Evolutionary conservation across 2,888 invertebrate genomes (phyloP).

Genomic region (Diabrotica balteata): DNA sequence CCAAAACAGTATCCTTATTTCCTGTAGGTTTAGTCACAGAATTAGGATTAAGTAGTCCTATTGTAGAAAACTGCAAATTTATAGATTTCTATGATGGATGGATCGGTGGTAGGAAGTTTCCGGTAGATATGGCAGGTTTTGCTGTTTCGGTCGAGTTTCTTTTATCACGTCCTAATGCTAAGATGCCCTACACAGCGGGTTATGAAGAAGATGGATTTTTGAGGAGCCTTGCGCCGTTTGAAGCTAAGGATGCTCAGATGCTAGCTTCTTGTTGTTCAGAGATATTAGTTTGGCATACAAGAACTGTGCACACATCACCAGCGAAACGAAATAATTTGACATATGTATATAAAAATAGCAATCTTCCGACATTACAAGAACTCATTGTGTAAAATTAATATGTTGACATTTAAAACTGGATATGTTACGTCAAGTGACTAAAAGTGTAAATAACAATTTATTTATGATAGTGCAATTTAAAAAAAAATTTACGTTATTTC

Average conservation of each 20-base stretch:
- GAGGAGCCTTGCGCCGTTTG: slow-evolving; percentile 71
- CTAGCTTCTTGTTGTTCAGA: slow-evolving; percentile 76
- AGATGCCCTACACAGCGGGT: slow-evolving; percentile 74
- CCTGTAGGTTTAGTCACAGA: slow-evolving; percentile 84
- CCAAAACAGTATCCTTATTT: slow-evolving; percentile 81
- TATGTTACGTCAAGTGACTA: too few relatives aligned
- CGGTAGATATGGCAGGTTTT: slow-evolving; percentile 86
- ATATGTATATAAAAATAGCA: not conserved
- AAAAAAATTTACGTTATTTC: too few relatives aligned
- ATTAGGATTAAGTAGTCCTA: slow-evolving; percentile 73
- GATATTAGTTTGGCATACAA: slow-evolving; percentile 49
- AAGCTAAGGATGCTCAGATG: slow-evolving; percentile 73
- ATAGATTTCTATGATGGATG: slow-evolving; percentile 80
- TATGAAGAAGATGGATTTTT: slow-evolving; percentile 83
- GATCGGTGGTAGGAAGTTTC: slow-evolving; percentile 77
- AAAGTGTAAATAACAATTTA: too few relatives aligned
- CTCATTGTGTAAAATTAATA: too few relatives aligned
- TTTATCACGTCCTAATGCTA: slow-evolving; percentile 67
- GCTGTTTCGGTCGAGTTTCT: slow-evolving; percentile 75
- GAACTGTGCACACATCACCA: slow-evolving; percentile 45
- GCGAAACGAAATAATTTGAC: not conserved
- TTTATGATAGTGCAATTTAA: too few relatives aligned
- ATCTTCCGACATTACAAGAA: not conserved
- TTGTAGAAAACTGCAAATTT: slow-evolving; percentile 67
- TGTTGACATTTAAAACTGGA: too few relatives aligned